Evolutionary conservation across 1,140 invertebrate species (phyloP).

Genomic region (Drosophila truncata): DNA sequence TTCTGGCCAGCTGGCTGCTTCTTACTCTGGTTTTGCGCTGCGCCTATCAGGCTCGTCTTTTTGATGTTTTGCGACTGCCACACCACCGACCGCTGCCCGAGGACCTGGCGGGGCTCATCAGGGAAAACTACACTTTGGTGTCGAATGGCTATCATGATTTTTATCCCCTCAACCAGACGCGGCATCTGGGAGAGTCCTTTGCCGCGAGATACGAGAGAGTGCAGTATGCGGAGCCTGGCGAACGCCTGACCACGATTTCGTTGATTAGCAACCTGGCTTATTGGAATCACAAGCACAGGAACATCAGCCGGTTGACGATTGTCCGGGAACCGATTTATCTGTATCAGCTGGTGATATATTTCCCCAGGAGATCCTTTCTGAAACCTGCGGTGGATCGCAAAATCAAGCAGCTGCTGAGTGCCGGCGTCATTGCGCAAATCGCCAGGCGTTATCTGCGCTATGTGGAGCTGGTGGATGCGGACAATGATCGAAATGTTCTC

Average conservation of each 20-base stretch:
- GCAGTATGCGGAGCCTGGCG: neutral
- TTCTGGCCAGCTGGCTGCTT: conserved; percentile 58
- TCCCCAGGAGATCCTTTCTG: conserved; percentile 41
- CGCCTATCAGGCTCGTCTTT: conserved; percentile 70
- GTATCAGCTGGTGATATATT: conserved; percentile 68
- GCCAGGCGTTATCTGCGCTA: conserved; percentile 31
- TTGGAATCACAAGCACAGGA: conserved; percentile 43
- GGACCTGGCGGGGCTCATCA: conserved; percentile 31
- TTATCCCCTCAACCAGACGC: conserved; percentile 47
- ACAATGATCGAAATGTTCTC: neutral
- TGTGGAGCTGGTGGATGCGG: neutral
- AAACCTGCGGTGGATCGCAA: conserved; percentile 61
- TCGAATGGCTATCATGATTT: conserved; percentile 59
- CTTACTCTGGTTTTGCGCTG: conserved; percentile 59
- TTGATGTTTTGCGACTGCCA: conserved; percentile 51
- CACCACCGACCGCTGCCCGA: conserved; percentile 34
- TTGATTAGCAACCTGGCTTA: conserved; percentile 61
- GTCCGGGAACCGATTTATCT: conserved; percentile 62
- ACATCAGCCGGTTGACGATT: conserved; percentile 23
- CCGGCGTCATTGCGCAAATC: conserved; percentile 58
- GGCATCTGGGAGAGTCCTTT: conserved; percentile 21
- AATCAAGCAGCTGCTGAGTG: conserved; percentile 56
- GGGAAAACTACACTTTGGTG: conserved; percentile 61
- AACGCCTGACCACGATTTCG: conserved; percentile 51
- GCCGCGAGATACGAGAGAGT: conserved; percentile 25